Conservation (phyloP, 2,797 vertebrate species). For the Capromys pilorides region DNA sequence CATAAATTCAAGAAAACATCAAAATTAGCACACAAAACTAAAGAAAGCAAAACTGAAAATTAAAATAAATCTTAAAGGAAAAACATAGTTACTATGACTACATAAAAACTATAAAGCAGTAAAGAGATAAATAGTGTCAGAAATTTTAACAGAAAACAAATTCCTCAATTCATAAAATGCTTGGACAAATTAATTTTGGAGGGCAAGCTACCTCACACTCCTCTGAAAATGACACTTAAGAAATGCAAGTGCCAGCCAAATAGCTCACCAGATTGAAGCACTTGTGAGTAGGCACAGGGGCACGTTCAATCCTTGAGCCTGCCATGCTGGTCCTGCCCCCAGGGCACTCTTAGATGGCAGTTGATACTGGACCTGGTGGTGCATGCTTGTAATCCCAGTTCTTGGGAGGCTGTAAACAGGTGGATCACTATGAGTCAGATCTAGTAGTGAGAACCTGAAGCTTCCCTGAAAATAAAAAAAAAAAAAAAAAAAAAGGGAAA, state of each 20-base stretch:
- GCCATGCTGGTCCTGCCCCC: too few relatives aligned
- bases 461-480: too few relatives aligned
- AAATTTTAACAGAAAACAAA: slow-evolving; percentile 18
- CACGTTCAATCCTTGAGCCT: too few relatives aligned
- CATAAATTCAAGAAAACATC: background rate
- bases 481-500: background rate
- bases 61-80: background rate
- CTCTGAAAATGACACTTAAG: background rate
- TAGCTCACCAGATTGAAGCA: too few relatives aligned
- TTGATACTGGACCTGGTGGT: too few relatives aligned
- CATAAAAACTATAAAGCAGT: background rate
- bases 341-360: too few relatives aligned
- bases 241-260: too few relatives aligned
- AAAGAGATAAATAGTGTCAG: background rate
- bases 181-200: background rate
- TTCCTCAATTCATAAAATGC: background rate
- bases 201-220: background rate
- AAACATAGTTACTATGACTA: background rate
- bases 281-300: too few relatives aligned
- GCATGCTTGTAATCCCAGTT: too few relatives aligned
- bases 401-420: too few relatives aligned
- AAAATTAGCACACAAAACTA: background rate
- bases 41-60: background rate
- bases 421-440: too few relatives aligned
- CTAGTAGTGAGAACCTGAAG: too few relatives aligned